phyloP scores from a whole-genome alignment of 1,140 invertebrate species.

The Lineus longissimus region DNA sequence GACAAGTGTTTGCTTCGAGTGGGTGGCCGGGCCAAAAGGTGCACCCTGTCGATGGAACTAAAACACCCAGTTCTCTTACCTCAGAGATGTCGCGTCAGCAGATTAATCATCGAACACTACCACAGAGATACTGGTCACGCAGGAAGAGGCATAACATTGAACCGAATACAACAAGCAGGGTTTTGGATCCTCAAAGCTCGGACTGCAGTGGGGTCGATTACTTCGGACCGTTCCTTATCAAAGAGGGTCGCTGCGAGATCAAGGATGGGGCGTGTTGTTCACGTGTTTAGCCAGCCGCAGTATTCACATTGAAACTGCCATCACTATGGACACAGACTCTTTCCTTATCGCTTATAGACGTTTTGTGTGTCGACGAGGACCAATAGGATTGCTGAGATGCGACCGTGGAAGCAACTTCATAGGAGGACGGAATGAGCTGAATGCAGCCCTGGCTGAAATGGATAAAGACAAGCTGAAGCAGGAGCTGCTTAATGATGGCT shows the following conservation, averaged over 20 bases:
- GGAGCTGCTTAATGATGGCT: background rate
- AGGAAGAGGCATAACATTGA: conserved; percentile 15
- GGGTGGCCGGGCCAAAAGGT: too few species aligned
- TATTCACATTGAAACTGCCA: conserved; percentile 1
- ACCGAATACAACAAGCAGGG: conserved; percentile 12
- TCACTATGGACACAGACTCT: background rate
- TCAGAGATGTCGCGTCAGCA: too few species aligned
- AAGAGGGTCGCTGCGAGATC: background rate
- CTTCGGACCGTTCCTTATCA: too few species aligned
- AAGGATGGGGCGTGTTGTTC: background rate
- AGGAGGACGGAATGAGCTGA: background rate
- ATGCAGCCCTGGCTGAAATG: background rate
- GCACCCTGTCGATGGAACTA: too few species aligned
- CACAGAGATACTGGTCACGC: conserved; percentile 9
- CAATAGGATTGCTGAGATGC: conserved; percentile 1
- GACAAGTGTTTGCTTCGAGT: too few species aligned
- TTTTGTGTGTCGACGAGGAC: background rate
- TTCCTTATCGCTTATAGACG: conserved; percentile 1
- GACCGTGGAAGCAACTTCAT: conserved; percentile 7
- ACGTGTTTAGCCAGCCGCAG: background rate
- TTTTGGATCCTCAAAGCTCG: conserved; percentile 14
- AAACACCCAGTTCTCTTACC: too few species aligned
- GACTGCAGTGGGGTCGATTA: background rate
- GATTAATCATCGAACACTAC: too few species aligned
- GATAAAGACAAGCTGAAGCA: background rate